Percentiles rank a stretch among this genome's conserved stretches.
These are phyloP conservation scores for Petromus typicus DNA, from an alignment of 2,113 vertebrate species.

Conservation along the genomic window DNA sequence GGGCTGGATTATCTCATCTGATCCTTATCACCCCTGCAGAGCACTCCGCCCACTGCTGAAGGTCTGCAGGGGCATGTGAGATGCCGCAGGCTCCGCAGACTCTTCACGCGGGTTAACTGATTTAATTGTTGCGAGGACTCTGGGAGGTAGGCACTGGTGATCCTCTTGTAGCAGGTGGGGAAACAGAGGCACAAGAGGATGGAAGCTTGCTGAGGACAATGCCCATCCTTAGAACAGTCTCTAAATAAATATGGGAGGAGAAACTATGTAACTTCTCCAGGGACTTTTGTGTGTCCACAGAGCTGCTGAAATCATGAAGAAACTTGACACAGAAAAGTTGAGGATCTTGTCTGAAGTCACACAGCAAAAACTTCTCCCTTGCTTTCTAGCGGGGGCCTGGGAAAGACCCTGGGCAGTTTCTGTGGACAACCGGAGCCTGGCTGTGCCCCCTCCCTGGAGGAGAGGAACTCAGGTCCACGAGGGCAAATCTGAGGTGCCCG, in stretches of 20 bases:
- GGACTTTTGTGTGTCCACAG: not conserved
- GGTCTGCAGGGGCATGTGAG: not conserved
- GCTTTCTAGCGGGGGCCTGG: not conserved
- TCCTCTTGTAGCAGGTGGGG: not conserved
- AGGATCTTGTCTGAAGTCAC: not conserved
- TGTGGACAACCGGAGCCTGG: not conserved
- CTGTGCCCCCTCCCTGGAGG: not conserved
- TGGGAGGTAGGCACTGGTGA: rapidly evolving
- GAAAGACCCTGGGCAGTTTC: not conserved
- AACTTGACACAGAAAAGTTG: not conserved
- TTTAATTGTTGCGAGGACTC: not conserved
- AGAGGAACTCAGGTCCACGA: not conserved
- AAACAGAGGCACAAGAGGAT: not conserved
- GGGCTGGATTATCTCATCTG: not conserved
- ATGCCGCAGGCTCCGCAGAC: not conserved
- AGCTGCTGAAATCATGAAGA: not conserved
- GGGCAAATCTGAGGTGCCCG: slow-evolving; percentile 11
- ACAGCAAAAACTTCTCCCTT: not conserved
- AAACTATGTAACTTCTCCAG: not conserved
- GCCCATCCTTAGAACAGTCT: not conserved
- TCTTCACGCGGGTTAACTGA: not conserved
- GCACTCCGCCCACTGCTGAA: no score
- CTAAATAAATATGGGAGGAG: not conserved
- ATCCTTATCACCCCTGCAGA: not conserved
- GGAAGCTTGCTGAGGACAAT: not conserved